Conservation (phyloP, 2,113 vertebrate species). For the Peromyscus leucopus region DNA sequence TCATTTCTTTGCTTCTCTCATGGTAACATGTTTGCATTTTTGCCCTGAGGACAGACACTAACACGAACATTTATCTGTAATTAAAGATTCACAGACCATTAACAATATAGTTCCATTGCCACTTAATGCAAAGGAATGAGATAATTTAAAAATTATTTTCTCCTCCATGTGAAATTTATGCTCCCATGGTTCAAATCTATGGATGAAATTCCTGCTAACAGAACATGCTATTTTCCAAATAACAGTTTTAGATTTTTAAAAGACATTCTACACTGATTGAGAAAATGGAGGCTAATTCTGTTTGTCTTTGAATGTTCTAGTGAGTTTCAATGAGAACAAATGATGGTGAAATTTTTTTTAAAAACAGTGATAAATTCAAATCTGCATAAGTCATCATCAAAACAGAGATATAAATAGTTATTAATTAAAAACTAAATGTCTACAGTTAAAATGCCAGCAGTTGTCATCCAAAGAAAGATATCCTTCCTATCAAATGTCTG, state of each 20-base stretch:
- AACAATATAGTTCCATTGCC: constrained; percentile 63
- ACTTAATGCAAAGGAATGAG: constrained; percentile 58
- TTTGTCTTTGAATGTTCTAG: neutral
- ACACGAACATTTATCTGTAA: constrained; percentile 78
- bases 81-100: constrained; percentile 80
- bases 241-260: neutral
- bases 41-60: constrained; percentile 72
- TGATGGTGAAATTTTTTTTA: neutral
- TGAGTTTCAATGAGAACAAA: neutral
- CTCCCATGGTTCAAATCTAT: neutral
- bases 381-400: neutral
- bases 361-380: neutral
- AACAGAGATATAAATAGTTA: neutral
- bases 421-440: neutral
- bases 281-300: neutral
- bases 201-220: neutral
- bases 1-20: constrained; percentile 70
- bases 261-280: neutral
- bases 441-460: neutral
- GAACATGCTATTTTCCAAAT: neutral
- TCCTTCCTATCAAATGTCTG: neutral
- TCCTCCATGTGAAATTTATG: constrained; percentile 18
- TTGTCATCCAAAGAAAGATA: neutral
- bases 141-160: constrained; percentile 61
- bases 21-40: constrained; percentile 73